Conservation (phyloP, 2,797 vertebrate genomes). For the Chiloscyllium punctatum region DNA sequence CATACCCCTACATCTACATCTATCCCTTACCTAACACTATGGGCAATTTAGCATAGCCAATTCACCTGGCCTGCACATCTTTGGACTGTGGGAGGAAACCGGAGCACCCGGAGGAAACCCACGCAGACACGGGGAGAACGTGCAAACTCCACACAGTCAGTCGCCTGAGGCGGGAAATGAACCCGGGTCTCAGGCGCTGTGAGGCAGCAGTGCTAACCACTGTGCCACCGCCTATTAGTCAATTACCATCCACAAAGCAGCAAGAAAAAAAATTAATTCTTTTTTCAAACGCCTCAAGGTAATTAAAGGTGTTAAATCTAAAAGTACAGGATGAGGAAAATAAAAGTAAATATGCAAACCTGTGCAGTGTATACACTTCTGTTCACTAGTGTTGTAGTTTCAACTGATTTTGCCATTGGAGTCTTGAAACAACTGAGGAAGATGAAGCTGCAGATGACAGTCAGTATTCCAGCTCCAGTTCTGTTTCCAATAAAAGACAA, state of each 20-base stretch:
- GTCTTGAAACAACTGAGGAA: constrained; percentile 57
- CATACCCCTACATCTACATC: too few species aligned
- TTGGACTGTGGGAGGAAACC: too few species aligned
- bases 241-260: not conserved
- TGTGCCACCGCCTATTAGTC: too few species aligned
- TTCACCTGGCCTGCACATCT: too few species aligned
- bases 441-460: constrained; percentile 60
- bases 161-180: too few species aligned
- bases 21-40: too few species aligned
- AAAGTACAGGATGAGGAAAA: not conserved
- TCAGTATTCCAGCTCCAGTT: constrained; percentile 64
- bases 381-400: constrained; percentile 49
- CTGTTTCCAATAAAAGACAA: constrained; percentile 54
- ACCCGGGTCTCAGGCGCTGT: too few species aligned
- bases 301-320: not conserved
- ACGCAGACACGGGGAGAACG: too few species aligned
- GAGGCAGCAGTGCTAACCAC: too few species aligned
- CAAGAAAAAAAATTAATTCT: not conserved
- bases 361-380: constrained; percentile 63
- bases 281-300: not conserved
- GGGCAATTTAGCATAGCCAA: too few species aligned
- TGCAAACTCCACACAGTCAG: too few species aligned
- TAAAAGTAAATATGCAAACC: constrained; percentile 53
- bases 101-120: too few species aligned
- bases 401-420: constrained; percentile 50